Conservation (phyloP, 2,888 invertebrate genomes). For the Acronicta aceris region DNA sequence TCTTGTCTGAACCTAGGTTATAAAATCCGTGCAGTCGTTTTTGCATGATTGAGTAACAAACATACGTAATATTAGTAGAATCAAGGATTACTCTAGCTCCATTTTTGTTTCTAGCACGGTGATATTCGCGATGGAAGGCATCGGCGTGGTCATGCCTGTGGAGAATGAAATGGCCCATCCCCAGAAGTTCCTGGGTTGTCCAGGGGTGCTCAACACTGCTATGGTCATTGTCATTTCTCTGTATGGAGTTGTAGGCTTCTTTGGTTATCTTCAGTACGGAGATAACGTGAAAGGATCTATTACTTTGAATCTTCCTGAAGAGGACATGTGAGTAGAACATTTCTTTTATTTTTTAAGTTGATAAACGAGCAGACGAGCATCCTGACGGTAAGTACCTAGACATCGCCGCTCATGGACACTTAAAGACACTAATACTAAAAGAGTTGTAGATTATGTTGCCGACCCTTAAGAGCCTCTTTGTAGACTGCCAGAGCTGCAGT, state of each 20-base stretch:
- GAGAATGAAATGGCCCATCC: constrained; percentile 97
- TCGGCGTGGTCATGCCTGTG: constrained; percentile 97
- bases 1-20: too few species aligned
- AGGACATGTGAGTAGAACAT: constrained; percentile 89
- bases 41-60: too few species aligned
- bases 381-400: too few species aligned
- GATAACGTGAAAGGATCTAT: constrained; percentile 92
- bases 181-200: constrained; percentile 93
- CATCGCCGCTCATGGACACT: too few species aligned
- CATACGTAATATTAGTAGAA: too few species aligned
- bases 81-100: too few species aligned
- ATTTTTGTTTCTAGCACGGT: constrained; percentile 91
- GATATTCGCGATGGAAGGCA: constrained; percentile 99
- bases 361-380: too few species aligned
- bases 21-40: too few species aligned
- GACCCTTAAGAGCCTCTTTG: too few species aligned
- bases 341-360: background rate
- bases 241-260: constrained; percentile 95
- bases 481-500: too few species aligned
- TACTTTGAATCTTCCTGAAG: constrained; percentile 94
- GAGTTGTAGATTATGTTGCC: too few species aligned
- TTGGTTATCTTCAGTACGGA: constrained; percentile 96
- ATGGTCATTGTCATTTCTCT: constrained; percentile 94
- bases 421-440: too few species aligned
- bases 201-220: constrained; percentile 95